These are phyloP conservation scores for Podarcis raffonei DNA, from an alignment of 2,113 vertebrate genomes.

Conservation along the genomic window DNA sequence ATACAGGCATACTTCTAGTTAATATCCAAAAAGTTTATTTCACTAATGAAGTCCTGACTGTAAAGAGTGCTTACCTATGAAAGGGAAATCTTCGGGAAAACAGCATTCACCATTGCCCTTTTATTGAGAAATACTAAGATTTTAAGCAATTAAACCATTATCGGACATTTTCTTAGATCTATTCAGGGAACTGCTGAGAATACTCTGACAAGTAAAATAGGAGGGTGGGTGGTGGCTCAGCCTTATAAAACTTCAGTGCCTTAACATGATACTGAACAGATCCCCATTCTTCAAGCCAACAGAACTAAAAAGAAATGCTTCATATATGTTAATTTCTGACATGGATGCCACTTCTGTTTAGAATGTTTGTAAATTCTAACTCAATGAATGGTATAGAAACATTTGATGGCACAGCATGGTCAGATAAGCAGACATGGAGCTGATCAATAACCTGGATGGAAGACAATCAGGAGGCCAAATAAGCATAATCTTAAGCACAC, in stretches of 20 bases:
- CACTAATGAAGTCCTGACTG: not conserved
- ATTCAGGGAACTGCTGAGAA: conserved; percentile 23
- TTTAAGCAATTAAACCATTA: conserved; percentile 3
- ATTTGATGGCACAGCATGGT: not conserved
- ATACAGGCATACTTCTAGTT: not conserved
- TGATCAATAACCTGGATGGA: not conserved
- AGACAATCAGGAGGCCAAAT: not conserved
- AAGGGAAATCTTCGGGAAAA: not conserved
- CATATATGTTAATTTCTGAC: not conserved
- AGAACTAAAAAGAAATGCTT: not conserved
- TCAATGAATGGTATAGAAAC: not conserved
- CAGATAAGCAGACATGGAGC: not conserved
- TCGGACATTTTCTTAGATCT: not conserved
- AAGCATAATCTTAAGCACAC: not conserved
- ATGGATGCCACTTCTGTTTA: not conserved
- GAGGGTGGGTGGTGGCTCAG: not conserved
- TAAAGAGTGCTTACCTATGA: conserved; percentile 5
- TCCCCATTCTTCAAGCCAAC: not conserved
- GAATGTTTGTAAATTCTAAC: not conserved
- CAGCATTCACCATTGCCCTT: not conserved
- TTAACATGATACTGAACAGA: not conserved
- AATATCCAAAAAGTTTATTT: not conserved
- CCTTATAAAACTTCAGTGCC: not conserved
- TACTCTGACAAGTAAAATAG: not conserved
- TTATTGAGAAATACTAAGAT: not conserved